Evolutionary conservation across 2,888 invertebrate species (phyloP), one percentile per base, ranked within the genome.

Genomic region (Corbicula japonica): DNA sequence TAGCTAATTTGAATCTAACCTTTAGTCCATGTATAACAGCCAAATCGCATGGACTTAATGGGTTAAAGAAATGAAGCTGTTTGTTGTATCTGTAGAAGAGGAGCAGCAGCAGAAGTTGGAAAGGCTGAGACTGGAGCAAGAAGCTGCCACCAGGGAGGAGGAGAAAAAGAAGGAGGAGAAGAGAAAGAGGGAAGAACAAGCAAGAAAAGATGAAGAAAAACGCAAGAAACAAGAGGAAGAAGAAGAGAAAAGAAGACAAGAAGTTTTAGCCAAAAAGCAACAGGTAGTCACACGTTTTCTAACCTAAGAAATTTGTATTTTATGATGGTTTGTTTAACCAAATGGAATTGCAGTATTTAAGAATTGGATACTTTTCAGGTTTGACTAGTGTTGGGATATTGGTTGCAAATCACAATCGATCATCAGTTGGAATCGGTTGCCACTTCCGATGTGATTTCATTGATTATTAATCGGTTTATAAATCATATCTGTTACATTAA

Each of bases 41-140:
- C n/a, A n/a, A n/a, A n/a, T n/a, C n/a, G n/a, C n/a, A n/a, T n/a
- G n/a, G n/a, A n/a, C n/a, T n/a, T n/a, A n/a, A n/a, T n/a, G n/a
- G n/a, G n/a, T 1, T 15, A n/a, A 23, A n/a, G 48, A 48, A 10
- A 23, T 52, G 1, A 5, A 26, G 18, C 30, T 52, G 32, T 6
- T 56, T 34, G 6, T 44, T 15, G 4, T 18, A 26, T 21, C 41
- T 44, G 18, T 26, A 63, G 50, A 6, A n/a, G 66, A 66, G 26
- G 38, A 66, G n/a, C 54, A 66, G 35, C 38, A 41, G 18, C 44
- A 65, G 41, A 26, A 46, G 21, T 30, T 62, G 54, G 73, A 38
- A 63, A 74, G 72, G 63, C 54, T 78, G 52, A 73, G 68, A 41
- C 66, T 54, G 63, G 70, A 81, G 44, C 41, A 56, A 34, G 63